Evolutionary conservation across 2,113 vertebrate genomes (phyloP), one percentile per base, ranked within the genome.

Genomic region (Dicentrarchus labrax): DNA sequence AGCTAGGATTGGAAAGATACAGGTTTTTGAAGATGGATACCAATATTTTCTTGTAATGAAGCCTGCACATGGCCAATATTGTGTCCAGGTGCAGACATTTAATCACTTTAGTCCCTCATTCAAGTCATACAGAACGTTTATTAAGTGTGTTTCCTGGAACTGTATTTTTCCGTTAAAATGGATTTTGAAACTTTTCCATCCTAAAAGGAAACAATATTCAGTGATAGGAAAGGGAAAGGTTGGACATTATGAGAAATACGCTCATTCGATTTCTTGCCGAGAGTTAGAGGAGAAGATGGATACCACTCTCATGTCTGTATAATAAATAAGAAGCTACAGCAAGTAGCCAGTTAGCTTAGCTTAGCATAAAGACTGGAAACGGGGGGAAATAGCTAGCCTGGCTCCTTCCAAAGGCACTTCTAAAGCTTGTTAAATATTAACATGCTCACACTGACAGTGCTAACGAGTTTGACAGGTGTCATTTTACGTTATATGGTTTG

Each of bases 1-100:
- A 21, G 74, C 53, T 2, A 17, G 54, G 51, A 83, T 56, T 51
- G 39, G 48, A 78, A 56, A 51, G 71, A 85, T 72, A 72, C 7
- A 41, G 38, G 17, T 39, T 69, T 80, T 11, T 84, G 67, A 68
- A 62, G 61, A 38, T n/a, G 41, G 61, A 76, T 39, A 84, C 69
- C 72, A 45, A 45, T 16, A 54, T 72, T 57, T 66, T 70, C 53
- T 17, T 62, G 30, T 65, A 68, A 74, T n/a, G 56, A 45, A 41
- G 21, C 56, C 56, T 41, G 30, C 56, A 69, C 43, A 11, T 5
- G 0, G 24, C 19, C 38, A 74, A 22, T 38, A 74, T 54, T 48
- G 21, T 6, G 36, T 51, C 47, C 64, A 41, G n/a, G 21, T 5
- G 15, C 39, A 66, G 24, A 53, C 19, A 17, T 38, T 11, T 13